These are phyloP conservation scores for Hystrix cristata DNA, from an alignment of 2,113 vertebrate genomes.

Conservation along the genomic window DNA sequence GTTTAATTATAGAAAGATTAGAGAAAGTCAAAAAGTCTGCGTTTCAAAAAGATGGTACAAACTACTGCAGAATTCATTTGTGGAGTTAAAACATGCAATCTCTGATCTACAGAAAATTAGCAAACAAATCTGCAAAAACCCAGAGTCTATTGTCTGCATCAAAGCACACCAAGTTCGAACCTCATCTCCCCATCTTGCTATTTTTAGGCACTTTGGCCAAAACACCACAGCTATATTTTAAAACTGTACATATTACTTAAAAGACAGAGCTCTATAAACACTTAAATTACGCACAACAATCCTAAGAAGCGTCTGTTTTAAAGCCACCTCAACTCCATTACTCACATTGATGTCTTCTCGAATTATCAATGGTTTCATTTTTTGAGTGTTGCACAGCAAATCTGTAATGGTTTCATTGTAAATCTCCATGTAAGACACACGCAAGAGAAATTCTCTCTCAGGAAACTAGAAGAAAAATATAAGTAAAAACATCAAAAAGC, in stretches of 20 bases:
- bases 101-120: background rate
- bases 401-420: conserved; percentile 98
- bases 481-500: background rate
- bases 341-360: conserved; percentile 95
- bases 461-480: conserved; percentile 89
- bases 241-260: conserved; percentile 21
- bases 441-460: conserved; percentile 96
- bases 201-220: background rate
- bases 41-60: conserved; percentile 29
- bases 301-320: background rate
- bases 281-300: background rate
- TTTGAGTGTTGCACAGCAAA: conserved; percentile 94
- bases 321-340: conserved; percentile 39
- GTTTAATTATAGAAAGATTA: conserved; percentile 53
- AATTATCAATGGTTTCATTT: conserved; percentile 96
- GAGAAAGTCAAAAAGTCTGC: conserved; percentile 7
- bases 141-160: background rate
- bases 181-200: background rate
- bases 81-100: background rate
- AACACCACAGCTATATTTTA: conserved; percentile 14
- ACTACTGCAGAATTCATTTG: background rate
- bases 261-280: background rate
- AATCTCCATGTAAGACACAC: conserved; percentile 99
- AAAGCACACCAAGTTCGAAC: background rate
- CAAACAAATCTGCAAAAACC: background rate